Evolutionary conservation across 2,888 invertebrate species (phyloP).

Genomic region (Bellardia bayeri): DNA sequence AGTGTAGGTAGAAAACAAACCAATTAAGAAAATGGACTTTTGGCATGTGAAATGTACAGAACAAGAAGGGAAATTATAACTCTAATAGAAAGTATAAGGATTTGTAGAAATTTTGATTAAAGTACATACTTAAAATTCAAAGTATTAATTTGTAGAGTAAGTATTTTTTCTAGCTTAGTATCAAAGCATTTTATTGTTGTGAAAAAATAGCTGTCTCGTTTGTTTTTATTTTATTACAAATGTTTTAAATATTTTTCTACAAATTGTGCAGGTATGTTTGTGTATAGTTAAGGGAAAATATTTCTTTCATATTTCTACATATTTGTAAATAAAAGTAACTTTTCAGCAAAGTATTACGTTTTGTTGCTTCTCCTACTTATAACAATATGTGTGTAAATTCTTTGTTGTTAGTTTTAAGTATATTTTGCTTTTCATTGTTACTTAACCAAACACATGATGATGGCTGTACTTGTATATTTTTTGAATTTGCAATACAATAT

Average conservation of each 20-base stretch:
- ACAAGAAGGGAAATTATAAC: conserved; percentile 16
- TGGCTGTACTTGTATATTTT: neutral
- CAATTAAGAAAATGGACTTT: conserved; percentile 30
- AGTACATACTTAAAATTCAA: conserved; percentile 5
- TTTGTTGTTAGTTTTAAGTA: neutral
- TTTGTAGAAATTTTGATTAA: conserved; percentile 12
- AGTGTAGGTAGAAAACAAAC: neutral
- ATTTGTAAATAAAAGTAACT: conserved; percentile 6
- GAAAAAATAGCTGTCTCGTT: neutral
- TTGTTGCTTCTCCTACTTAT: neutral
- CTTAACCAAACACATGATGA: neutral
- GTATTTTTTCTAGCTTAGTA: neutral
- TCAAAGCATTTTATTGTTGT: neutral
- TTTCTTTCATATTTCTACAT: neutral
- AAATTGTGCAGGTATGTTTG: neutral
- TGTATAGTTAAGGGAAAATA: too few species aligned
- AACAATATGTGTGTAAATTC: neutral
- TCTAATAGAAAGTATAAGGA: neutral
- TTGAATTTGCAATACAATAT: neutral
- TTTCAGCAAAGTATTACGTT: conserved; percentile 8
- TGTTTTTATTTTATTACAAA: neutral
- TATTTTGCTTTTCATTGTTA: neutral
- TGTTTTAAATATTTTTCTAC: neutral
- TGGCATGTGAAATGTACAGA: neutral
- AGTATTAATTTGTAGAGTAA: neutral